Base-by-base conservation (phyloP, 1,140 invertebrate genomes). In the Caerostris extrusa region DNA sequence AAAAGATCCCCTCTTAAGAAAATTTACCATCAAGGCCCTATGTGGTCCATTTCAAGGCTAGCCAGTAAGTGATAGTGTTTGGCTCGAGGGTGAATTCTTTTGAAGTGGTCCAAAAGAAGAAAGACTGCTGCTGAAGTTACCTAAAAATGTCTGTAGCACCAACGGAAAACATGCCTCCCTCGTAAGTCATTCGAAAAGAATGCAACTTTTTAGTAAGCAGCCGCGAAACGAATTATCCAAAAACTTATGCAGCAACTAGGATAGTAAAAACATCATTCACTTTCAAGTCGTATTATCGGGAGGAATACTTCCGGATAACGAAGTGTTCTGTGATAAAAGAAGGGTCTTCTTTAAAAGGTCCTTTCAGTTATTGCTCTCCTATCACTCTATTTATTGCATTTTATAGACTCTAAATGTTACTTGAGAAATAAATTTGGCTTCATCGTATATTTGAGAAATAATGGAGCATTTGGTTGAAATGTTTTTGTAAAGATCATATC, bases 41-140 rank as follows among this genome's bases (percentile, higher is more conserved):
- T 81, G 69, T 90, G 69, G 89, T 90, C 89, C 19, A 81, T 58
- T 90, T 90, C 69, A 90, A 81, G 89, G 89, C 81, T 55, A 81
- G 69, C 89, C 34, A 56, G n/a, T 69, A 60, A 89, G 64, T 71
- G 50, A 87, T 58, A 87, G 57, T 89, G 19, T 55, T 89, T 14
- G 10, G 14, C 89, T 10, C 6, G 8, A 14, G 89, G 69, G 61
- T 60, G 56, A 90, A 90, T 90, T 90, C 56, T 14, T 90, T 90
- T n/a, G 67, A 69, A 89, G 87, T n/a, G 50, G 17, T n/a, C 8
- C 56, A n/a, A 50, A 89, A 89, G 64, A 71, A 90, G 55, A 90
- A 90, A 90, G 81, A 77, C 58, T 58, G 14, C 69, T 7, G 67
- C 50, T 7, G 69, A 19, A 71, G 69, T 53, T 58, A 90, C 67